Evolutionary conservation across 2,888 invertebrate species (phyloP).

Genomic region (Heliconius erato): DNA sequence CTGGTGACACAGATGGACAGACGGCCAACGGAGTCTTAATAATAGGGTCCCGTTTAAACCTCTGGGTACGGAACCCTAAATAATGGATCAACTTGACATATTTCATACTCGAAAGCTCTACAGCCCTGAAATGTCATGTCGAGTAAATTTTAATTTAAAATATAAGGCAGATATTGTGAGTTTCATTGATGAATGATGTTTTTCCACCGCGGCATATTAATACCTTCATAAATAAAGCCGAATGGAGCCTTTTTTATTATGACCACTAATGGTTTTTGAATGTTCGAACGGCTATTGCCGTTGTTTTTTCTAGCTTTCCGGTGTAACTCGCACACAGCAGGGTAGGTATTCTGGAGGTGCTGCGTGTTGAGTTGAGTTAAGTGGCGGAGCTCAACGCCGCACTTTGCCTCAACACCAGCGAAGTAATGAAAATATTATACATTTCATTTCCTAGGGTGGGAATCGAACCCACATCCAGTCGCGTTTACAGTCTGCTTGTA

Average conservation of each 20-base stretch:
- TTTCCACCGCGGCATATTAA: slow-evolving; percentile 34
- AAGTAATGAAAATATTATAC: too few relatives aligned
- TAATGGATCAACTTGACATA: slow-evolving; percentile 3
- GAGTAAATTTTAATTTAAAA: slow-evolving; percentile 30
- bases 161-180: slow-evolving; percentile 16
- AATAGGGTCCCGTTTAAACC: too few relatives aligned
- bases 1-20: too few relatives aligned
- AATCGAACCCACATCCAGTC: too few relatives aligned
- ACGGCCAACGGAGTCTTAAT: too few relatives aligned
- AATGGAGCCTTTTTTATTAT: slow-evolving; percentile 34
- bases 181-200: slow-evolving; percentile 42
- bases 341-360: too few relatives aligned
- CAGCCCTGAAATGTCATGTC: slow-evolving; percentile 11
- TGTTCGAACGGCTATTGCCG: slow-evolving; percentile 35
- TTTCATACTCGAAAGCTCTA: neutral
- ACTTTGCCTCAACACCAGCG: too few relatives aligned
- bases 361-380: too few relatives aligned
- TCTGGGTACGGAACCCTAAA: neutral
- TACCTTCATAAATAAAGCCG: slow-evolving; percentile 40
- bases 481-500: too few relatives aligned
- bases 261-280: slow-evolving; percentile 47
- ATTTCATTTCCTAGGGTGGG: too few relatives aligned
- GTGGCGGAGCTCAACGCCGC: too few relatives aligned
- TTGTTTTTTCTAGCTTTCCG: slow-evolving; percentile 17
- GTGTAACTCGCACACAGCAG: too few relatives aligned